Percentiles rank a stretch among this genome's conserved stretches.
phyloP scores from a whole-genome alignment of 2,113 vertebrate genomes.

The Onychorhynchus coronatus region DNA sequence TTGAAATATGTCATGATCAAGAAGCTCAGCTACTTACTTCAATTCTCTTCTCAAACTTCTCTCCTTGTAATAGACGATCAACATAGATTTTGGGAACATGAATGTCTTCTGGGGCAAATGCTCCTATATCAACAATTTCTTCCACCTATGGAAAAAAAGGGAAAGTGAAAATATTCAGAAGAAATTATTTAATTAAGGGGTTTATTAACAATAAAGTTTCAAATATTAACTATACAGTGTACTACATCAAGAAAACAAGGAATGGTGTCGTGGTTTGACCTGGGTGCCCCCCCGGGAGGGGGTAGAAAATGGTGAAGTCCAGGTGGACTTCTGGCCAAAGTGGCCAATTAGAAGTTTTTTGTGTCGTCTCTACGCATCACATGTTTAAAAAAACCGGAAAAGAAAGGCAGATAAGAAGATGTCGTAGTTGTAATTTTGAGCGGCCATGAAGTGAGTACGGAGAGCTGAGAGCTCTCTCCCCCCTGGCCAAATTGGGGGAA shows the following conservation, averaged over 20 bases:
- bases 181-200: background rate
- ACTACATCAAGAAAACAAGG: background rate
- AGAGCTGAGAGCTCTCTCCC: too few relatives aligned
- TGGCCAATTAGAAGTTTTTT: too few relatives aligned
- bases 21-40: constrained; percentile 78
- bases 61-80: constrained; percentile 89
- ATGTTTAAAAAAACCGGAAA: too few relatives aligned
- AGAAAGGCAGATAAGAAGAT: too few relatives aligned
- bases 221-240: background rate
- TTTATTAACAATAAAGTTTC: background rate
- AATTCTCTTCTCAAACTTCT: constrained; percentile 90
- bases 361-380: too few relatives aligned
- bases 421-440: too few relatives aligned
- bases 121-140: constrained; percentile 92
- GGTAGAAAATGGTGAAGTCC: too few relatives aligned
- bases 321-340: too few relatives aligned
- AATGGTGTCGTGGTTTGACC: too few relatives aligned
- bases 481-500: too few relatives aligned
- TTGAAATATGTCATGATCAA: background rate
- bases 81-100: constrained; percentile 96
- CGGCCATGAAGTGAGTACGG: too few relatives aligned
- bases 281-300: too few relatives aligned
- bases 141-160: constrained; percentile 82
- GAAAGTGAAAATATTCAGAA: background rate
- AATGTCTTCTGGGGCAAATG: constrained; percentile 92